Evolutionary conservation across 2,113 vertebrate genomes (phyloP), one percentile per base, ranked within the genome.

Genomic region (Zosterops borbonicus): DNA sequence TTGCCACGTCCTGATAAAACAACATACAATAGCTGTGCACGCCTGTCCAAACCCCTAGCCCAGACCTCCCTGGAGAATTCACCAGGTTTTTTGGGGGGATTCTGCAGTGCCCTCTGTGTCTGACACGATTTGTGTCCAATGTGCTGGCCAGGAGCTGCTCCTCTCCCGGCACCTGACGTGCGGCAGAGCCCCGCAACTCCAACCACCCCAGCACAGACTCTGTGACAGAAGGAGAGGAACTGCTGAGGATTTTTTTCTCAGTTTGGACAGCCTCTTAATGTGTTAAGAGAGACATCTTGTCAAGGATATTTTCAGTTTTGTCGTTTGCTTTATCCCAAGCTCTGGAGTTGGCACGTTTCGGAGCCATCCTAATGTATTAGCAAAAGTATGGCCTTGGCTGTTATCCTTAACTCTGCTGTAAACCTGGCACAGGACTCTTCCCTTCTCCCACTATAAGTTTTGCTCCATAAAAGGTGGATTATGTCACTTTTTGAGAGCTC

Each of bases 231-330:
- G 92, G 94, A 96, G 88, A 97, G 67, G 93, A 86, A 81, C 28
- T 68, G 80, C 94, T 35, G 83, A 90, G 83, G 73, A 68, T 52
- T 92, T 90, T 92, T 92, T 70, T 83, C n/a, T 3, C 95, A 83
- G 88, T 73, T 95, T 96, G 90, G 92, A 84, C 95, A 95, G 92
- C 80, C 41, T 93, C 80, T 62, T 81, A 90, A 96, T 42, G 94
- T 92, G 95, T 90, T 94, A 94, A 96, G 89, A 94, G 79, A 95
- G 87, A 96, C 7, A n/a, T 92, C 89, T 92, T 95, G 92, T 97
- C 94, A 92, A 92, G 92, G 83, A 92, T 92, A 94, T 96, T 96
- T 95, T 94, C 93, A 62, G 90, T 86, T 94, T 93, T 90, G 88
- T 92, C 56, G 3, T 93, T 93, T 68, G n/a, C 79, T 89, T 74